Conservation (phyloP, 64 coral and sea anemone species). For the Stylophora pistillata region DNA sequence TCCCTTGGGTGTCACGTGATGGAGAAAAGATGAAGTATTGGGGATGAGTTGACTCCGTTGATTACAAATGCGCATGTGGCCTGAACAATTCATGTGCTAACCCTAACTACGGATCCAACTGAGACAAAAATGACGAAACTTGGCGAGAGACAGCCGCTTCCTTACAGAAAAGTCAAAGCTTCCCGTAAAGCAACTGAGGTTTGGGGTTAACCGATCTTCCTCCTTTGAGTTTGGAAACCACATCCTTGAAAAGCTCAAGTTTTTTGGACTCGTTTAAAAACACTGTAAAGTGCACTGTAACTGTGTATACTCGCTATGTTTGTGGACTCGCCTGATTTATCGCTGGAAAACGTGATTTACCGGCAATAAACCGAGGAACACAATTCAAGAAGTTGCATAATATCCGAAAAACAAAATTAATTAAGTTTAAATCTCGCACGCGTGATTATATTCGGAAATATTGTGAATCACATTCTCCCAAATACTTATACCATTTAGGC, state of each 20-base stretch:
- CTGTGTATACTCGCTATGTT: no score
- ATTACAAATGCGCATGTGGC: slow-evolving; percentile 29
- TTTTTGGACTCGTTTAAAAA: neutral
- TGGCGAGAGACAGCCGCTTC: slow-evolving; percentile 17
- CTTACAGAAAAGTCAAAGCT: neutral
- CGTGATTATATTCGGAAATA: no score
- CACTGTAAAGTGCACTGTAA: no score
- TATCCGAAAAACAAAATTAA: no score
- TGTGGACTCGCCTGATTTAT: no score
- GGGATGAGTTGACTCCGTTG: slow-evolving; percentile 4
- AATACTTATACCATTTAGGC: no score
- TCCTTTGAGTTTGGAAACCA: neutral
- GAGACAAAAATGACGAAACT: neutral
- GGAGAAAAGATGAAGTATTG: neutral
- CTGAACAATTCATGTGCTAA: slow-evolving; percentile 1
- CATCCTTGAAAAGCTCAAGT: slow-evolving; percentile 24
- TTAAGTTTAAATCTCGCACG: no score
- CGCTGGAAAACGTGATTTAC: no score
- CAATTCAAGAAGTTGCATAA: no score
- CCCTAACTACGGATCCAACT: neutral
- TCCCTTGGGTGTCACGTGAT: slow-evolving; percentile 19
- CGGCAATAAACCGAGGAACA: no score
- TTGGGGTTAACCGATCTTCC: neutral
- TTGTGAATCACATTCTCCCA: no score
- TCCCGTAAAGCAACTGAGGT: neutral